Conservation (phyloP, 2,797 vertebrate species). For the Cryptoblepharus egeriae region DNA sequence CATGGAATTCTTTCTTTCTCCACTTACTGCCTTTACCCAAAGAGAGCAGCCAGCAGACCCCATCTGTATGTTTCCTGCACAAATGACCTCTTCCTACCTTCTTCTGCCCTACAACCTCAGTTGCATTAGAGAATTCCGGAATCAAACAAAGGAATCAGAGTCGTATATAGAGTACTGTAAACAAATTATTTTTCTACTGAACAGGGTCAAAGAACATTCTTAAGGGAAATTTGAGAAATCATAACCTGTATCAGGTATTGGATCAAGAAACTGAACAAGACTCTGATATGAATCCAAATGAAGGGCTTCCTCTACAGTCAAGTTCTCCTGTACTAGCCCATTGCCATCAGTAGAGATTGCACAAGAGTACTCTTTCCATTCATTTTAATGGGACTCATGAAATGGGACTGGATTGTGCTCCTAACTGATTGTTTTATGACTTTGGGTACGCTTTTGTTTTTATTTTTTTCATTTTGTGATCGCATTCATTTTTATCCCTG, state of each 20-base stretch:
- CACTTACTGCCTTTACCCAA: neutral
- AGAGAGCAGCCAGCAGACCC: neutral
- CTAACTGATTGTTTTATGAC: too few relatives aligned
- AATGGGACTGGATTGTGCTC: too few relatives aligned
- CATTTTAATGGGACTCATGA: neutral
- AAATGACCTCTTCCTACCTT: slow-evolving; percentile 7
- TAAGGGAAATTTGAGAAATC: slow-evolving; percentile 23
- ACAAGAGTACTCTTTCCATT: neutral
- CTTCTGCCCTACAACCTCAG: slow-evolving; percentile 13
- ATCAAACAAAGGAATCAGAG: neutral
- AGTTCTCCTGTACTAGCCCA: neutral
- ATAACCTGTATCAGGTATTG: slow-evolving; percentile 1
- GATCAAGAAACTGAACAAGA: neutral
- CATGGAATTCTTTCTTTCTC: neutral
- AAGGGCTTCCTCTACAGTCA: neutral
- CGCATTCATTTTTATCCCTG: too few relatives aligned
- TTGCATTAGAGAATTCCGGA: slow-evolving; percentile 12
- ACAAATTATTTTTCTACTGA: slow-evolving; percentile 26
- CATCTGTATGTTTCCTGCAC: slow-evolving; percentile 16
- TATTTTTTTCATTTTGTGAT: too few relatives aligned
- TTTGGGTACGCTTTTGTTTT: too few relatives aligned
- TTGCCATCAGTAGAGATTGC: neutral
- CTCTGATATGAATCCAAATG: neutral
- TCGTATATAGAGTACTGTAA: slow-evolving; percentile 24
- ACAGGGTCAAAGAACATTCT: slow-evolving; percentile 16